Evolutionary conservation across 37 sponge, comb jelly and placozoan species (phyloP).

Genomic region (Geodia barretti): DNA sequence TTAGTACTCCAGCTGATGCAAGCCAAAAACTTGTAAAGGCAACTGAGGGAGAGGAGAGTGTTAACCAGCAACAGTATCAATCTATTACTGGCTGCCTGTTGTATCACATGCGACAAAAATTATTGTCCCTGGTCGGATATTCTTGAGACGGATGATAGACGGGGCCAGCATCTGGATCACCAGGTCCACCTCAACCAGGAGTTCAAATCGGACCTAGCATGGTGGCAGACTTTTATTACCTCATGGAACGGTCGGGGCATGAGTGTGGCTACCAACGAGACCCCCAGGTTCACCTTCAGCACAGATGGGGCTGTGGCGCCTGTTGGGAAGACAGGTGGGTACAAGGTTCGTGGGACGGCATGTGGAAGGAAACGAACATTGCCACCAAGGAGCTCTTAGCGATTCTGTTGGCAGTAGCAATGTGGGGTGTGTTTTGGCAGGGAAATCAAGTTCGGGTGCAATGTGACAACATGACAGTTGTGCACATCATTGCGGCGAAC

Average conservation of each 20-base stretch:
- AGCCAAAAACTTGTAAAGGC: slow-evolving; percentile 31
- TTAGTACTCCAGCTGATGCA: slow-evolving; percentile 22
- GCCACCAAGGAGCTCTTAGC: background rate
- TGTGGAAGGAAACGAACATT: background rate
- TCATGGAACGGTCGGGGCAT: slow-evolving; percentile 1
- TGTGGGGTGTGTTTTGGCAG: background rate
- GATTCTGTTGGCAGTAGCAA: background rate
- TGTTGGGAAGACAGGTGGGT: background rate
- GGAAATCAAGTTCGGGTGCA: background rate
- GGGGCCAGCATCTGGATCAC: background rate
- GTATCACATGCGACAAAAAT: slow-evolving; percentile 4
- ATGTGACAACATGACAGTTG: slow-evolving; percentile 6
- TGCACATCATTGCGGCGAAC: background rate
- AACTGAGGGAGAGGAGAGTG: too few species aligned
- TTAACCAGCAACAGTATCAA: too few species aligned
- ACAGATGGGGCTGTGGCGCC: slow-evolving; percentile 21
- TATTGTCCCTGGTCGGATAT: slow-evolving; percentile 6
- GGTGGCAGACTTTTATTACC: slow-evolving; percentile 19
- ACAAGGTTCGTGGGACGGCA: background rate
- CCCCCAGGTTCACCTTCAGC: background rate
- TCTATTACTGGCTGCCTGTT: slow-evolving; percentile 48
- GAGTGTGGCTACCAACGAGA: background rate
- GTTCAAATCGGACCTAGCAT: background rate
- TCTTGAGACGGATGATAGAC: slow-evolving; percentile 29
- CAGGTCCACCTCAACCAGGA: slow-evolving; percentile 5